Evolutionary conservation across 2,113 vertebrate genomes (phyloP), one percentile per base, ranked within the genome.

Genomic region (Salvelinus fontinalis): DNA sequence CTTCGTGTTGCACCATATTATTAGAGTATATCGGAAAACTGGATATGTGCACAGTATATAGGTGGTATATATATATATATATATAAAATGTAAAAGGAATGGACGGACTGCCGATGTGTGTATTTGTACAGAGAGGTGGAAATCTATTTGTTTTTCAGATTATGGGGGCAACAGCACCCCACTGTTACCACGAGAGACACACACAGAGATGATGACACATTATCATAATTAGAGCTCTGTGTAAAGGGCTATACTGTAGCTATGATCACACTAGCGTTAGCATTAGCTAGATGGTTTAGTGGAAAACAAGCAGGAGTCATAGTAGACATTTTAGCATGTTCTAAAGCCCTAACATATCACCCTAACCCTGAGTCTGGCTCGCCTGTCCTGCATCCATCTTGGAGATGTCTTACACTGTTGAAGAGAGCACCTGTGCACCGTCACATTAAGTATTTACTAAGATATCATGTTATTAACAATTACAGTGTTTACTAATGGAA

Each of bases 101-200:
- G 79, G 83, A 76, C 84, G 12, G 51, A 54, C 88, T 89, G 84
- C 85, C 83, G 84, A 78, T 86, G 85, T 89, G 88, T 89, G 86
- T 87, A 84, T 91, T 92, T 92, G 90, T 92, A 92, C 89, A 91
- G 90, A 92, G 89, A 91, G 89, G 59, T 24, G 7, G n/a, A 22
- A 62, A 22, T 9, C 89, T 89, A 80, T 79, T 59, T 80, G 80
- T 84, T 84, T 79, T 86, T 81, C 88, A 82, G 86, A 85, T 86
- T 34, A 73, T 70, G 78, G 79, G 84, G 78, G 70, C 80, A 84
- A 70, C 83, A 88, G 71, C 83, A 84, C 87, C 86, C 51, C 51
- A 54, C 88, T 81, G 76, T 78, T 80, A 82, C 83, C 79, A 75
- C 1, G 24, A 85, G 77, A 82, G 84, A 82, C 85, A 75, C 39